Percentiles rank a stretch among this genome's conserved stretches.
phyloP scores from a whole-genome alignment of 2,113 vertebrate genomes.

The Papio anubis region DNA sequence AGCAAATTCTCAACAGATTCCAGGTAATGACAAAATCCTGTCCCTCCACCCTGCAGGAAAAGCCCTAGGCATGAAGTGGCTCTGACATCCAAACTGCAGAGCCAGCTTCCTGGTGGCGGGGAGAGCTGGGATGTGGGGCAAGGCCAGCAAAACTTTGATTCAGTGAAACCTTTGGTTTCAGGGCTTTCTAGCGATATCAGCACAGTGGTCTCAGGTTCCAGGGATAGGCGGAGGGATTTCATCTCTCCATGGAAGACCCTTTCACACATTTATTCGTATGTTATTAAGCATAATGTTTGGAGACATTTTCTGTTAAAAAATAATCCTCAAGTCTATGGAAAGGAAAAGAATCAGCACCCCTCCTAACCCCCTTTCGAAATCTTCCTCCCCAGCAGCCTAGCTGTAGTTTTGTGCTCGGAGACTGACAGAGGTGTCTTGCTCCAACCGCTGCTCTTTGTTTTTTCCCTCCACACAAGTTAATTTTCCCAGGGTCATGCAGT shows the following conservation, averaged over 20 bases:
- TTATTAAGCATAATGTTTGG: slow-evolving; percentile 39
- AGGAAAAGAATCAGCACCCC: slow-evolving; percentile 5
- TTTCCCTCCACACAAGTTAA: slow-evolving; percentile 44
- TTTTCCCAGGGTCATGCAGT: slow-evolving; percentile 73
- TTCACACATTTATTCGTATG: slow-evolving; percentile 29
- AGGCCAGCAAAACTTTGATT: not conserved
- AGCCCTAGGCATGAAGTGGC: not conserved
- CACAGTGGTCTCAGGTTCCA: not conserved
- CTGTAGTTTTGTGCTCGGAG: slow-evolving; percentile 27
- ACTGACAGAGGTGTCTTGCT: slow-evolving; percentile 18
- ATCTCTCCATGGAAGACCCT: not conserved
- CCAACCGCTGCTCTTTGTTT: slow-evolving; percentile 45
- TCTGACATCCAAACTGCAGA: not conserved
- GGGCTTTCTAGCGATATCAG: not conserved
- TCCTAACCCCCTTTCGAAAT: slow-evolving; percentile 34
- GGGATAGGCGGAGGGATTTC: not conserved
- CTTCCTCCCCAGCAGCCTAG: not conserved
- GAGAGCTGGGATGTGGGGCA: not conserved
- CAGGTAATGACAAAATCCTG: not conserved
- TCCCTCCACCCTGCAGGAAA: not conserved
- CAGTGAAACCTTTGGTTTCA: not conserved
- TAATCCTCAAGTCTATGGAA: slow-evolving; percentile 20
- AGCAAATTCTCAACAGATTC: not conserved
- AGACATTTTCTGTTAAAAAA: slow-evolving; percentile 49
- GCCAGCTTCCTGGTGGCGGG: not conserved